These are phyloP conservation scores for Drosophila punjabiensis DNA, from an alignment of 1,140 invertebrate genomes.

Conservation along the genomic window DNA sequence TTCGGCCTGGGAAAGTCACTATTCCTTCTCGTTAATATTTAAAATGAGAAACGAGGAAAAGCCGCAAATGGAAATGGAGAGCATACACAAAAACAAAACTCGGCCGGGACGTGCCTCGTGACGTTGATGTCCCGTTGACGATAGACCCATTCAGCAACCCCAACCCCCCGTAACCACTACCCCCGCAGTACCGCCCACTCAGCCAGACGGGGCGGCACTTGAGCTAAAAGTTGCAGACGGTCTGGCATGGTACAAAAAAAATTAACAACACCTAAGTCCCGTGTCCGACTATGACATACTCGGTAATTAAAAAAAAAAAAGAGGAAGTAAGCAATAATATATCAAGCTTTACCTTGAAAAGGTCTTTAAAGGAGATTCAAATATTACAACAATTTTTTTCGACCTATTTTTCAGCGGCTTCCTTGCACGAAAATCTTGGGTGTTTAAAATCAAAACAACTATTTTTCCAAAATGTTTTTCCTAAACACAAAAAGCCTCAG, in stretches of 20 bases:
- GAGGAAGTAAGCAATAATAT: neutral
- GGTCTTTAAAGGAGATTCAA: neutral
- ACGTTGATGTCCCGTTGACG: slow-evolving; percentile 50
- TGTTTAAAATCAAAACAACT: neutral
- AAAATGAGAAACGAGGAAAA: slow-evolving; percentile 55
- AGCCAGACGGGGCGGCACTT: slow-evolving; percentile 67
- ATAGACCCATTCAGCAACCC: slow-evolving; percentile 23
- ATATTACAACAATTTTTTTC: neutral
- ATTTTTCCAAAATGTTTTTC: neutral
- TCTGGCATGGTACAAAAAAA: slow-evolving; percentile 29
- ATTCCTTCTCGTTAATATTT: slow-evolving; percentile 58
- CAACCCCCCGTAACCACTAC: slow-evolving; percentile 11
- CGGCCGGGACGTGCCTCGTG: slow-evolving; percentile 36
- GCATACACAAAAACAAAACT: slow-evolving; percentile 26
- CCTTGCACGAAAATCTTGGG: too few relatives aligned
- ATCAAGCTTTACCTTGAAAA: neutral
- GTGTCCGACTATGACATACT: slow-evolving; percentile 10
- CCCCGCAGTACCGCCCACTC: slow-evolving; percentile 15
- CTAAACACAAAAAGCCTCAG: too few relatives aligned
- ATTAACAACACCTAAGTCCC: slow-evolving; percentile 9
- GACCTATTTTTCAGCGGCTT: neutral
- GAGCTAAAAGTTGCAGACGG: slow-evolving; percentile 70
- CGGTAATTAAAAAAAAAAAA: neutral
- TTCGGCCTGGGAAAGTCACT: neutral
- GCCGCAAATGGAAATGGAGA: slow-evolving; percentile 45